These are phyloP conservation scores for Amiota communis DNA, from an alignment of 2,888 invertebrate species.

Conservation along the genomic window DNA sequence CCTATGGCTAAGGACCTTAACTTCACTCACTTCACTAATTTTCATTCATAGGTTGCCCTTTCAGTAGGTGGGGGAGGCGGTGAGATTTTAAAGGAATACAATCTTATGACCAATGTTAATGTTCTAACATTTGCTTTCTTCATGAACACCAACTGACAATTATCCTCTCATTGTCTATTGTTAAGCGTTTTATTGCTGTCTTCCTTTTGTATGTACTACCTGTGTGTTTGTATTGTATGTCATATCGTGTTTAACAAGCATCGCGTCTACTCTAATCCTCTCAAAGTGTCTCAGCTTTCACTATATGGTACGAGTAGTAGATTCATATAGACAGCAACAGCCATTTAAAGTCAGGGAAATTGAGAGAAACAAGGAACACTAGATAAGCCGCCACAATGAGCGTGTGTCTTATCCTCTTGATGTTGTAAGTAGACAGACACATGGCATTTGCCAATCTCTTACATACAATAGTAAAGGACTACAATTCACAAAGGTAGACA, in stretches of 20 bases:
- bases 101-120: too few relatives aligned
- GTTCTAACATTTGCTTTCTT: too few relatives aligned
- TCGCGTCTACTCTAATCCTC: neutral
- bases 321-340: neutral
- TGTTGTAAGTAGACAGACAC: slow-evolving; percentile 22
- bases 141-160: too few relatives aligned
- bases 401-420: slow-evolving; percentile 18
- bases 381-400: slow-evolving; percentile 23
- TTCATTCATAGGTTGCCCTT: too few relatives aligned
- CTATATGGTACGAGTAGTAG: neutral
- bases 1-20: neutral
- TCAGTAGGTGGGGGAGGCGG: too few relatives aligned
- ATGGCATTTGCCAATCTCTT: slow-evolving; percentile 12
- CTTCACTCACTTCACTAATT: too few relatives aligned
- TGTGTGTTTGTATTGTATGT: neutral
- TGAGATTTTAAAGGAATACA: too few relatives aligned
- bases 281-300: neutral
- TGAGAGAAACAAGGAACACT: neutral
- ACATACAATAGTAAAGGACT: neutral
- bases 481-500: neutral
- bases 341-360: too few relatives aligned
- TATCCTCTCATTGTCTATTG: neutral
- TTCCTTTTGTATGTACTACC: neutral
- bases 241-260: neutral
- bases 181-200: slow-evolving; percentile 5